Base-by-base conservation (phyloP, 2,113 vertebrate genomes). In the Chauna torquata region DNA sequence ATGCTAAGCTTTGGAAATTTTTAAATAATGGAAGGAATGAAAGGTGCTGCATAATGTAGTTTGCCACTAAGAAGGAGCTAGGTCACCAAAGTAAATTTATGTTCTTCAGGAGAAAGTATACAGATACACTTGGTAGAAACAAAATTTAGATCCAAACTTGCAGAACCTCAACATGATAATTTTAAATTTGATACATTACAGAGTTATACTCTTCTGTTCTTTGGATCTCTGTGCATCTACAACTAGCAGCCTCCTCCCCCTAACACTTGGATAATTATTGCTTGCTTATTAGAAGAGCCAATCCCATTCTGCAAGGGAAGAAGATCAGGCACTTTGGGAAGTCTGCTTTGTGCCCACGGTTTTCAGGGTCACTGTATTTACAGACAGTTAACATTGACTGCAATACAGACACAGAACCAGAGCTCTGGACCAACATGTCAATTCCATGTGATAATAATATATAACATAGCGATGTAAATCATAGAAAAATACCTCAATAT, bases 11-110 rank as follows among this genome's bases (percentile, higher is more conserved):
- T 57, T 59, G 34, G 6, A 66, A 76, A 59, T 16, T 55, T 72
- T 13, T 28, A 47, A 86, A 50, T 11, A 52, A 40, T 8, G 0
- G 32, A 36, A 75, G 24, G 19, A 74, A 81, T 34, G 12, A 62
- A 24, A 69, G 70, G 23, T 12, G 3, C 0, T 74, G 18, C n/a
- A 3, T 0, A 2, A 38, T 24, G 6, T 3, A n/a, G 58, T 83
- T 88, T 47, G 22, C 23, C 49, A n/a, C 15, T 65, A 12, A 83
- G 42, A 71, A 58, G 42, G 32, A 90, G 13, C 16, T 80, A 77
- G 12, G 4, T 71, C 50, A 77, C 45, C 47, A 16, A 83, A 84
- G 13, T 15, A 70, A 72, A 42, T 24, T 44, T 34, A 8, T 16
- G 3, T 47, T 74, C 25, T 81, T 86, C 17, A 27, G 34, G 15